phyloP scores from a whole-genome alignment of 1,140 invertebrate genomes.

The Daktulosphaira vitifoliae region DNA sequence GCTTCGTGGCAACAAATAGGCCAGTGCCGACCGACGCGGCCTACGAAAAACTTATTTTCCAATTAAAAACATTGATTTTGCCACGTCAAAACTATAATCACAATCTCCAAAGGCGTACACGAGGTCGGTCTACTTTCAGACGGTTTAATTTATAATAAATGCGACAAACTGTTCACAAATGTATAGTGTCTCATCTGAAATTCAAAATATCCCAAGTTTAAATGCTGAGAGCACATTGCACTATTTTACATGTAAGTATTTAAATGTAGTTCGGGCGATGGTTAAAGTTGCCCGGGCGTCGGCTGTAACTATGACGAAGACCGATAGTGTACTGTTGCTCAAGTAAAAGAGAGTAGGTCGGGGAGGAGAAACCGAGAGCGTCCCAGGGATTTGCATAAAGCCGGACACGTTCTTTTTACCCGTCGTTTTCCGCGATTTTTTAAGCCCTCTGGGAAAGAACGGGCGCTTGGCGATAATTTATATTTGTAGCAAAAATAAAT shows the following conservation, averaged over 20 bases:
- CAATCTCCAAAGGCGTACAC: no score
- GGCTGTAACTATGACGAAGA: conserved; percentile 12
- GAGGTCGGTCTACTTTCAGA: conserved; percentile 6
- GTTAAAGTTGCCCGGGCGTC: no score
- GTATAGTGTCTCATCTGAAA: no score
- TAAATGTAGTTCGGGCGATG: no score
- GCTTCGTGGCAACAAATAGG: neutral
- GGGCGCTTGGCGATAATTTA: conserved; percentile 7
- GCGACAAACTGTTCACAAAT: no score
- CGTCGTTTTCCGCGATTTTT: neutral
- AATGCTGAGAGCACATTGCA: no score
- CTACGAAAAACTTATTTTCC: conserved; percentile 17
- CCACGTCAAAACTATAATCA: no score
- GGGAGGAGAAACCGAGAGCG: neutral
- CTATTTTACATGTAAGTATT: no score
- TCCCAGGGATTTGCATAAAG: conserved; percentile 24
- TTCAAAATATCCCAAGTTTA: no score
- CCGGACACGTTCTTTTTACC: conserved; percentile 10
- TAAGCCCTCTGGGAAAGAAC: neutral
- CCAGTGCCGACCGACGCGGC: conserved; percentile 1
- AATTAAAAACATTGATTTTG: no score
- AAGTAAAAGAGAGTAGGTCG: neutral
- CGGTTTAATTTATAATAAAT: no score
- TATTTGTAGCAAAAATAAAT: neutral
- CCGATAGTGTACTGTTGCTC: neutral